Evolutionary conservation across 2,888 invertebrate genomes (phyloP).

Genomic region (Cylindroiulus punctatus): DNA sequence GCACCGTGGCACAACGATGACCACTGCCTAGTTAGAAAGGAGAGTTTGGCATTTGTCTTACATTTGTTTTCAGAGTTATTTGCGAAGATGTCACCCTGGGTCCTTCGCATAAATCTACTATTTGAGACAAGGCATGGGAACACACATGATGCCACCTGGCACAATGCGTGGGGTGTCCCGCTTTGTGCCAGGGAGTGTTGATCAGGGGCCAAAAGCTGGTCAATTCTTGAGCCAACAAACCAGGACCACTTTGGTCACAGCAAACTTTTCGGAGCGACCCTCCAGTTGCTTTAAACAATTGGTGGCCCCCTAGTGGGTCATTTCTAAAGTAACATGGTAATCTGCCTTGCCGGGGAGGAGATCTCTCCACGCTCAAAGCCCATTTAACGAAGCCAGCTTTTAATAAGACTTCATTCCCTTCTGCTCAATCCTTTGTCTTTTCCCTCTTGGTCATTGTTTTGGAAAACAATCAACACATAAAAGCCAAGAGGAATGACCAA

Average conservation of each 20-base stretch:
- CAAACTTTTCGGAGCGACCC: conserved; percentile 28
- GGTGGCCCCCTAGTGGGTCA: conserved; percentile 38
- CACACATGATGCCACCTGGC: neutral
- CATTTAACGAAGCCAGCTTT: conserved; percentile 51
- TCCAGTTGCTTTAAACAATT: conserved; percentile 43
- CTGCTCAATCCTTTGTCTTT: conserved; percentile 49
- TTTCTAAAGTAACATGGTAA: conserved; percentile 50
- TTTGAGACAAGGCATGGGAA: neutral
- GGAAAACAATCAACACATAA: conserved; percentile 51
- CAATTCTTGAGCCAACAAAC: neutral
- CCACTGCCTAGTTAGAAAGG: neutral
- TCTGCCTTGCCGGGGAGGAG: conserved; percentile 5
- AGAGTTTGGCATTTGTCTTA: conserved; percentile 19
- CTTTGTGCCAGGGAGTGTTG: neutral
- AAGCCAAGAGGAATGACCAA: conserved; percentile 50
- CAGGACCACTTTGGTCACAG: neutral
- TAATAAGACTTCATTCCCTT: conserved; percentile 52
- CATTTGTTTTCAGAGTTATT: conserved; percentile 26
- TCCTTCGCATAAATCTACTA: conserved; percentile 23
- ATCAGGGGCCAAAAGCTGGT: neutral
- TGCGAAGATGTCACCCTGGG: conserved; percentile 35
- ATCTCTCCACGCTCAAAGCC: conserved; percentile 48
- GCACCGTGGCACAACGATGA: neutral
- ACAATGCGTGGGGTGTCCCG: neutral
- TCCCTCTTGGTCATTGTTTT: conserved; percentile 49